phyloP scores from a whole-genome alignment of 2,888 invertebrate genomes.

The Corythucha ciliata region DNA sequence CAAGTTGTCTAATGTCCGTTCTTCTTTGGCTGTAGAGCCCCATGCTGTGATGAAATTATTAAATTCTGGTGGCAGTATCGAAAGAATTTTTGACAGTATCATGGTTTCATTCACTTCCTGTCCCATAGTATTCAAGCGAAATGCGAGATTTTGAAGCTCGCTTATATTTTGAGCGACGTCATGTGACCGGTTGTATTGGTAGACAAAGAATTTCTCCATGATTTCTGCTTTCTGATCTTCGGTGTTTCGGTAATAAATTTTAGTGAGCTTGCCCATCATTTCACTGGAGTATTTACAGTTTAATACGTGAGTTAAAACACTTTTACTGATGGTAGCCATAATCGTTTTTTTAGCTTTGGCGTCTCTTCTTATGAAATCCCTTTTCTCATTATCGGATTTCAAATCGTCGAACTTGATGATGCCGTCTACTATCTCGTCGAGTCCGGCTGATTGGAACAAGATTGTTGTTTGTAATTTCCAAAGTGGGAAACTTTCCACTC shows the following conservation, averaged over 20 bases:
- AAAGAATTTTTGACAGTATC: slow-evolving; percentile 19
- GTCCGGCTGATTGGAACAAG: slow-evolving; percentile 4
- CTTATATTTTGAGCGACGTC: slow-evolving; percentile 7
- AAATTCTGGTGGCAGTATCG: slow-evolving; percentile 1
- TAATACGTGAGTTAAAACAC: slow-evolving; percentile 11
- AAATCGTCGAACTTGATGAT: too few relatives aligned
- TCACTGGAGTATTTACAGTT: slow-evolving; percentile 2
- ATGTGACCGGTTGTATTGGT: slow-evolving; percentile 3
- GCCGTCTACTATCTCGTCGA: slow-evolving; percentile 11
- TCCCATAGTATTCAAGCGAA: slow-evolving; percentile 12
- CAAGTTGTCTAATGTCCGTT: slow-evolving; percentile 16
- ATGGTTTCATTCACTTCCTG: slow-evolving; percentile 6
- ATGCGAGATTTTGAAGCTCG: slow-evolving; percentile 8
- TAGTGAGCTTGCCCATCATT: slow-evolving; percentile 14
- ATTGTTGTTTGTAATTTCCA: slow-evolving; percentile 3
- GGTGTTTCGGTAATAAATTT: too few relatives aligned
- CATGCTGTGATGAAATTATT: slow-evolving; percentile 9
- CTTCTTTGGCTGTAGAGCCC: slow-evolving; percentile 12
- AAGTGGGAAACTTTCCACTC: not conserved
- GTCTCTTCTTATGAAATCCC: too few relatives aligned
- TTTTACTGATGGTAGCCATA: too few relatives aligned
- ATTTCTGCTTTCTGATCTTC: too few relatives aligned
- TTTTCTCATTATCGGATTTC: too few relatives aligned
- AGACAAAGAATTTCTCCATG: slow-evolving; percentile 14
- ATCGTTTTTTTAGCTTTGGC: too few relatives aligned